A percentile compares a stretch with the other conserved stretches of the same genome.
phyloP scores from a whole-genome alignment of 2,888 invertebrate genomes.

The Eristalinus sepulchralis region DNA sequence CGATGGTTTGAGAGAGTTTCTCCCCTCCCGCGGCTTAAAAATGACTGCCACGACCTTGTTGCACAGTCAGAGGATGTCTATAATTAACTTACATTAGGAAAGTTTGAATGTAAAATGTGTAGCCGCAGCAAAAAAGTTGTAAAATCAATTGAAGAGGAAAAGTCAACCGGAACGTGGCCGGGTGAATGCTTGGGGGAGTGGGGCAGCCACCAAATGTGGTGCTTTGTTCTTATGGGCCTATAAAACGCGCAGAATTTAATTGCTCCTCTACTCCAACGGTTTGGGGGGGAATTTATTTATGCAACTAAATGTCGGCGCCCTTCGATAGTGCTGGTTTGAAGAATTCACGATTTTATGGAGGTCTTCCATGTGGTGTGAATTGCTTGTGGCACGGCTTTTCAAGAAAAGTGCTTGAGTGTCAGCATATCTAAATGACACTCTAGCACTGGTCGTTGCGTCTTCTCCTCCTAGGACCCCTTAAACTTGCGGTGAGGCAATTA shows the following conservation, averaged over 20 bases:
- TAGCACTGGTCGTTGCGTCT: too few species aligned
- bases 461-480: too few species aligned
- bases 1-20: neutral
- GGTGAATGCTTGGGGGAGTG: conserved; percentile 15
- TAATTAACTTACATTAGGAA: conserved; percentile 47
- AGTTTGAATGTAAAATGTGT: conserved; percentile 41
- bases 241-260: conserved; percentile 32
- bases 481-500: too few species aligned
- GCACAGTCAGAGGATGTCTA: conserved; percentile 19
- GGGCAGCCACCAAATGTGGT: conserved; percentile 31
- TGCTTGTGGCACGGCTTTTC: neutral
- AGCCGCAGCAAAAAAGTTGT: conserved; percentile 38
- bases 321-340: neutral
- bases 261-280: neutral
- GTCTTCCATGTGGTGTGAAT: neutral
- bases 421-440: too few species aligned
- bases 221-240: conserved; percentile 36
- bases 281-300: conserved; percentile 31
- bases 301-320: neutral
- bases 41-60: conserved; percentile 38
- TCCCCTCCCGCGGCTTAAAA: neutral
- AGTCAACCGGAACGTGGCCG: conserved; percentile 23
- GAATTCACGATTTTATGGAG: neutral
- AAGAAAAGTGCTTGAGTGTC: too few species aligned
- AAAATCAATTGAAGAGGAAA: conserved; percentile 47